These are phyloP conservation scores for Dasysyrphus albostriatus DNA, from an alignment of 2,888 invertebrate genomes.

Conservation along the genomic window DNA sequence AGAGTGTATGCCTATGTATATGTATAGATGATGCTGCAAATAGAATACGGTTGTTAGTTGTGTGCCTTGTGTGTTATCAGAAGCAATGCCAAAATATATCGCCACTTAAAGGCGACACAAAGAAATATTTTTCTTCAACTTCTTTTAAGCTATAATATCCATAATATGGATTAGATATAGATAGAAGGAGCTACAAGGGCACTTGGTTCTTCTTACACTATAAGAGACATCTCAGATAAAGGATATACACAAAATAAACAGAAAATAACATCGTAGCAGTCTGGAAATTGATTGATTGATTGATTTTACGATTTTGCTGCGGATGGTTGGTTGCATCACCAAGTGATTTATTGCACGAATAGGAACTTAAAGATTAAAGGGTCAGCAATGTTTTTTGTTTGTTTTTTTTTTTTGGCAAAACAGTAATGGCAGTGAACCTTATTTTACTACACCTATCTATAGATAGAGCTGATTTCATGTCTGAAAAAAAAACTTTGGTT, in stretches of 20 bases:
- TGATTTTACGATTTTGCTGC: conserved; percentile 7
- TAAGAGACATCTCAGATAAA: background rate
- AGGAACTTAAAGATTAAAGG: background rate
- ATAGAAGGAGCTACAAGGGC: background rate
- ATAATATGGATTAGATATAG: conserved; percentile 15
- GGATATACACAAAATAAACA: conserved; percentile 2
- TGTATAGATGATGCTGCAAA: background rate
- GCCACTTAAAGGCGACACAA: background rate
- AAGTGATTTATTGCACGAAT: conserved; percentile 21
- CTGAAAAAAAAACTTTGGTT: no score
- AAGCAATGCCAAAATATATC: conserved; percentile 19
- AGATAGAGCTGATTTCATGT: no score
- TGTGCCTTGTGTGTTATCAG: conserved; percentile 10
- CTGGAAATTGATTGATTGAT: conserved; percentile 32
- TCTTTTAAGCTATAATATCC: conserved; percentile 5
- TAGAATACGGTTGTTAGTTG: background rate
- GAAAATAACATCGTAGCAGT: background rate
- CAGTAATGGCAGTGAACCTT: background rate
- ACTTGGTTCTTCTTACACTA: background rate
- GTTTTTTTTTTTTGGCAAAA: background rate
- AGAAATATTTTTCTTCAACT: conserved; percentile 9
- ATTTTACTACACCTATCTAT: no score
- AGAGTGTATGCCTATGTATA: background rate
- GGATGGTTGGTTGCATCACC: conserved; percentile 26
- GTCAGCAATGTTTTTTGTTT: background rate